These are phyloP conservation scores for Thelaira solivaga DNA, from an alignment of 2,888 invertebrate species.

Conservation along the genomic window DNA sequence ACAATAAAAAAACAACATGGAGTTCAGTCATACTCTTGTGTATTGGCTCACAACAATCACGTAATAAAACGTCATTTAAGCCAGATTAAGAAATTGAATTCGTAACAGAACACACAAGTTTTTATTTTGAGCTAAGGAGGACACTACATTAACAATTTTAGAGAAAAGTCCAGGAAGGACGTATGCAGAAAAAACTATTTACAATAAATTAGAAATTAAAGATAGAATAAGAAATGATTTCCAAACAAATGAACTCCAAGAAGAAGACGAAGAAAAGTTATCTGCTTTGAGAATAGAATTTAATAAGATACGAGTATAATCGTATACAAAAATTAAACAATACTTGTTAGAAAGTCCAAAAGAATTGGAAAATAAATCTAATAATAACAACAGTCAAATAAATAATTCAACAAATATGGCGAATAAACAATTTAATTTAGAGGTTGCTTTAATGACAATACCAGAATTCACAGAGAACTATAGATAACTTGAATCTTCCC, in stretches of 20 bases:
- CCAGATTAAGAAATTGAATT: too few relatives aligned
- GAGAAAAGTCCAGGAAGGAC: too few relatives aligned
- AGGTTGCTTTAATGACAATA: not conserved
- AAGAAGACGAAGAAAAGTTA: not conserved
- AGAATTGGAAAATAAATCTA: not conserved
- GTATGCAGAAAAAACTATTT: not conserved
- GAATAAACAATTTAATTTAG: not conserved
- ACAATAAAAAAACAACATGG: slow-evolving; percentile 50
- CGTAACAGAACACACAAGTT: too few relatives aligned
- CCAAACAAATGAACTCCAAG: not conserved
- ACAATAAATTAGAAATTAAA: too few relatives aligned
- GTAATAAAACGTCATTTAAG: slow-evolving; percentile 26
- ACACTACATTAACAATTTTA: too few relatives aligned
- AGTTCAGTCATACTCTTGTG: slow-evolving; percentile 2
- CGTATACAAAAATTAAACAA: not conserved
- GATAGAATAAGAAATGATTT: not conserved
- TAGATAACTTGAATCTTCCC: not conserved
- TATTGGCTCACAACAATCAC: slow-evolving; percentile 17
- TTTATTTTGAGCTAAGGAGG: too few relatives aligned
- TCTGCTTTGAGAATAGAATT: not conserved
- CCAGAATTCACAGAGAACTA: not conserved
- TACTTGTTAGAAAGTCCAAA: not conserved
- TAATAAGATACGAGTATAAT: not conserved
- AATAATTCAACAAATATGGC: not conserved
- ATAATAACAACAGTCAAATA: not conserved